These are phyloP conservation scores for Rhyacophila evoluta DNA, from an alignment of 2,888 invertebrate species.

Conservation along the genomic window DNA sequence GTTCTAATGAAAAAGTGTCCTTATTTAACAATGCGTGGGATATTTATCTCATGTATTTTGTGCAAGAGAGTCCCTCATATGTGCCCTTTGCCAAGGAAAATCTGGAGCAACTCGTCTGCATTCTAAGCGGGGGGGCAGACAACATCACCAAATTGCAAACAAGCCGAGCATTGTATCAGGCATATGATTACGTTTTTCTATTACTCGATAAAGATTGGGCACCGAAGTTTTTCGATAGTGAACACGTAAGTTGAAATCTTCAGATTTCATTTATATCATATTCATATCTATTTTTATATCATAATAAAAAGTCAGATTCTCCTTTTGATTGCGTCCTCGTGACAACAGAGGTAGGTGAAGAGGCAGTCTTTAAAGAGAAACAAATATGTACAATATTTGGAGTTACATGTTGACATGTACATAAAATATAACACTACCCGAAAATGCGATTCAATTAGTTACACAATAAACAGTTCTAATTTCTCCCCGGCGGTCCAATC, in stretches of 20 bases:
- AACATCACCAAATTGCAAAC: slow-evolving; percentile 80
- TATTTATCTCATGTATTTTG: slow-evolving; percentile 77
- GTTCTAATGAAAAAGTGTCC: slow-evolving; percentile 70
- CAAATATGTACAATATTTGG: no score
- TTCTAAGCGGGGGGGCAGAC: slow-evolving; percentile 72
- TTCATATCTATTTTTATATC: no score
- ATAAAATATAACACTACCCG: neutral
- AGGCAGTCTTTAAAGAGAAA: no score
- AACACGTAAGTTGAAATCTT: slow-evolving; percentile 71
- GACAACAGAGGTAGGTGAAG: no score
- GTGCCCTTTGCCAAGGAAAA: slow-evolving; percentile 72
- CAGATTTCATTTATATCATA: no score
- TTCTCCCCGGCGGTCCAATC: no score
- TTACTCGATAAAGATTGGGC: slow-evolving; percentile 80
- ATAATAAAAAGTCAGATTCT: no score
- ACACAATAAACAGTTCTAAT: no score
- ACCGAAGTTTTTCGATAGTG: slow-evolving; percentile 85
- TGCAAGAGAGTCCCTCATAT: slow-evolving; percentile 71
- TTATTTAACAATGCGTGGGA: slow-evolving; percentile 77
- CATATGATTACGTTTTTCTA: slow-evolving; percentile 82
- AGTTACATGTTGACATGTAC: no score
- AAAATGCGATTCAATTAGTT: no score
- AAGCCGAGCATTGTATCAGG: slow-evolving; percentile 81
- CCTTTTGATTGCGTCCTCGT: no score
- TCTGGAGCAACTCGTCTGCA: slow-evolving; percentile 67